Conservation (phyloP, 2,888 invertebrate species). For the Helleia helle region DNA sequence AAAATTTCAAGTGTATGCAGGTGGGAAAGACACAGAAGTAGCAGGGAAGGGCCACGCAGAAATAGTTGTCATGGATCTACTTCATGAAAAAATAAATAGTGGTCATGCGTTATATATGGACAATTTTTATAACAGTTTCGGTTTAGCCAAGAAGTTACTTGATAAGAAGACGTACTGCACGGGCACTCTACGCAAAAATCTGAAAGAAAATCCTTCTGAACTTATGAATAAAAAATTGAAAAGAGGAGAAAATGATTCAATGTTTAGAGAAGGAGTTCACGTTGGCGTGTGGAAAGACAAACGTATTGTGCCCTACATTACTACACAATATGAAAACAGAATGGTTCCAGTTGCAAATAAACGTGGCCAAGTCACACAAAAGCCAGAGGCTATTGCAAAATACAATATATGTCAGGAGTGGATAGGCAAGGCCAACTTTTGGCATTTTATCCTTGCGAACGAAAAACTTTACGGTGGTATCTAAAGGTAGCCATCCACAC, state of each 20-base stretch:
- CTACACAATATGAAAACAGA: slow-evolving; percentile 17
- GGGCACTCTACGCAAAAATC: slow-evolving; percentile 24
- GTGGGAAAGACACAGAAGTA: slow-evolving; percentile 16
- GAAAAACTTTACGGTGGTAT: slow-evolving; percentile 20
- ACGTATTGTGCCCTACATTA: slow-evolving; percentile 18
- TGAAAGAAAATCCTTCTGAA: slow-evolving; percentile 17
- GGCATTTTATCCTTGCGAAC: slow-evolving; percentile 17
- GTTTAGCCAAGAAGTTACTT: slow-evolving; percentile 19
- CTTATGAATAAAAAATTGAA: slow-evolving; percentile 7
- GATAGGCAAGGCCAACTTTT: slow-evolving; percentile 20
- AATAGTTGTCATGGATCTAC: slow-evolving; percentile 25
- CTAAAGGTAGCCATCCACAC: slow-evolving; percentile 17
- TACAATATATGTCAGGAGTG: slow-evolving; percentile 23
- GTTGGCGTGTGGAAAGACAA: slow-evolving; percentile 17
- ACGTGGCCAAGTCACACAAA: slow-evolving; percentile 14
- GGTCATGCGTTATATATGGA: slow-evolving; percentile 29
- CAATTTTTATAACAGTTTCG: slow-evolving; percentile 25
- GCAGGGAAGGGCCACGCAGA: slow-evolving; percentile 21
- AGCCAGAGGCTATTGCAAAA: slow-evolving; percentile 19
- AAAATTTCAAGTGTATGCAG: slow-evolving; percentile 22
- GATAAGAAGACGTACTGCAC: slow-evolving; percentile 21
- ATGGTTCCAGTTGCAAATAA: slow-evolving; percentile 19
- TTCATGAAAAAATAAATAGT: slow-evolving; percentile 22
- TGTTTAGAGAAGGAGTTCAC: slow-evolving; percentile 15
- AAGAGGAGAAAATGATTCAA: slow-evolving; percentile 7